These are phyloP conservation scores for Gephyroberyx darwinii DNA, from an alignment of 2,797 vertebrate species.

Conservation along the genomic window DNA sequence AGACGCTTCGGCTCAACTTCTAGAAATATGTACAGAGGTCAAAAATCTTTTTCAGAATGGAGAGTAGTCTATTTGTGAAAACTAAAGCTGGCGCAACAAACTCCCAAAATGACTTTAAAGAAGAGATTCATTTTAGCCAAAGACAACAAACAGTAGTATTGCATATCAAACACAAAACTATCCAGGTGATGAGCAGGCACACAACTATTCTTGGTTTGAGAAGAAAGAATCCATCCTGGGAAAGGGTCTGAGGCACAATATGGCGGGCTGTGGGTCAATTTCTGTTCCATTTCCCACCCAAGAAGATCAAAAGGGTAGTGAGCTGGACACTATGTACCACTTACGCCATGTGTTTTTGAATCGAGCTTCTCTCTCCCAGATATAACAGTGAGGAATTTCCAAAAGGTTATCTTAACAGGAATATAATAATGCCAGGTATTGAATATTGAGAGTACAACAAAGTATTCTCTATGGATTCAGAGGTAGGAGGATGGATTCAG, in stretches of 20 bases:
- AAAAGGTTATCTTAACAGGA: not conserved
- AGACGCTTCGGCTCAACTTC: constrained; percentile 25
- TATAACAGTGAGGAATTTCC: not conserved
- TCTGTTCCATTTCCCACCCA: constrained; percentile 42
- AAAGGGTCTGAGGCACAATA: constrained; percentile 19
- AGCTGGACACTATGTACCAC: not conserved
- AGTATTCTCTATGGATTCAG: not conserved
- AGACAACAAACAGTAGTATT: not conserved
- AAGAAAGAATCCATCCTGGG: constrained; percentile 29
- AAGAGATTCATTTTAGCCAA: not conserved
- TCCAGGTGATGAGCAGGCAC: constrained; percentile 28
- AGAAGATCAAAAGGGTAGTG: constrained; percentile 5
- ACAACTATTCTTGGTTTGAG: constrained; percentile 15
- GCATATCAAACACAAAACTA: not conserved
- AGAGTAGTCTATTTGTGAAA: not conserved
- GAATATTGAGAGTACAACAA: not conserved
- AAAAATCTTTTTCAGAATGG: constrained; percentile 2
- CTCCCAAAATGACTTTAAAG: not conserved
- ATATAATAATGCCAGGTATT: not conserved
- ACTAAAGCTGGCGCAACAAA: not conserved
- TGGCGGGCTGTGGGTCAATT: constrained; percentile 8
- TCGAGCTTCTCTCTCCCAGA: not conserved
- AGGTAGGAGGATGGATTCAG: not conserved
- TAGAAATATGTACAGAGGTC: constrained; percentile 20
- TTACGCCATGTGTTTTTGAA: not conserved